A percentile compares a stretch with the other conserved stretches of the same genome.
These are phyloP conservation scores for Ceraclea dissimilis DNA, from an alignment of 2,888 invertebrate species.

Conservation along the genomic window DNA sequence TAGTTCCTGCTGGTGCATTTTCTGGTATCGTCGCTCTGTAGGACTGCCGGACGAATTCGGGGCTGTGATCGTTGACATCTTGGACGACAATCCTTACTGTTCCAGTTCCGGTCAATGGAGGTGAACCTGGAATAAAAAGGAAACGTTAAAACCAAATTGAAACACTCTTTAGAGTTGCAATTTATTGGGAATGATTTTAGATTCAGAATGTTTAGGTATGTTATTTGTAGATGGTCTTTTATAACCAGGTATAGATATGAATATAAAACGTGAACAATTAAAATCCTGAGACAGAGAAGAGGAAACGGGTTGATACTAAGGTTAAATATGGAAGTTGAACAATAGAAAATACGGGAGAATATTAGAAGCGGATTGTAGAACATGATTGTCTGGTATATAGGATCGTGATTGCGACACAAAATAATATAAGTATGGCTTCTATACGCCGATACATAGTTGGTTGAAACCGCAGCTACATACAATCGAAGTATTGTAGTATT, in stretches of 20 bases:
- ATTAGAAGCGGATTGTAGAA: constrained; percentile 24
- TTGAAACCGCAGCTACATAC: too few species aligned
- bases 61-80: constrained; percentile 91
- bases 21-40: constrained; percentile 75
- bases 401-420: constrained; percentile 23
- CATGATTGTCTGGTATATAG: constrained; percentile 24
- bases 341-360: constrained; percentile 24
- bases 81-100: constrained; percentile 83
- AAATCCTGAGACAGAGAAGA: constrained; percentile 13
- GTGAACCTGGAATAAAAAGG: constrained; percentile 63
- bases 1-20: constrained; percentile 71
- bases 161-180: too few species aligned
- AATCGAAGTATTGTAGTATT: too few species aligned
- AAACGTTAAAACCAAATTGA: too few species aligned
- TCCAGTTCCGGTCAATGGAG: constrained; percentile 87
- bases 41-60: constrained; percentile 75
- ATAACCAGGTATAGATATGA: not conserved
- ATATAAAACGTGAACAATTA: constrained; percentile 25
- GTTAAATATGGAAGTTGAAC: constrained; percentile 1
- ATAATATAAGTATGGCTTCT: not conserved
- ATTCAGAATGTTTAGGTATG: not conserved
- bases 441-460: too few species aligned
- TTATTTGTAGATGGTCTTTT: too few species aligned
- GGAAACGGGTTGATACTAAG: constrained; percentile 9
- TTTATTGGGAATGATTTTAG: too few species aligned